Conservation (phyloP, 2,113 vertebrate species). For the Panthera leo region DNA sequence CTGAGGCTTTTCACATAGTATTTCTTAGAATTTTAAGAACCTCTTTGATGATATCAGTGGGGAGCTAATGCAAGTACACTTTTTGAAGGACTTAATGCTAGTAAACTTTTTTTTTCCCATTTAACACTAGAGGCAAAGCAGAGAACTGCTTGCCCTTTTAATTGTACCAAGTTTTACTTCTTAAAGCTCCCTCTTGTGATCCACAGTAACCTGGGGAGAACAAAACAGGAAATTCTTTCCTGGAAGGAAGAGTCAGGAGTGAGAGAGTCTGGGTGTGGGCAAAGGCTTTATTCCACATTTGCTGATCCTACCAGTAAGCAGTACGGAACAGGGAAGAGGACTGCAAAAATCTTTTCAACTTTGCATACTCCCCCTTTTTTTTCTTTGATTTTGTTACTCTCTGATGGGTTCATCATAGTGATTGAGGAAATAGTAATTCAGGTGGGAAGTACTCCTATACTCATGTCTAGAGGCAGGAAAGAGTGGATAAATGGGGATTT, state of each 20-base stretch:
- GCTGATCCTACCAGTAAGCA: neutral
- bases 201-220: neutral
- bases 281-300: neutral
- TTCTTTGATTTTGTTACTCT: neutral
- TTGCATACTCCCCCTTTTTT: neutral
- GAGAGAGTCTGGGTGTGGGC: neutral
- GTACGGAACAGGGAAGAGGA: neutral
- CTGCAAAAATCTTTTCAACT: neutral
- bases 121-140: neutral
- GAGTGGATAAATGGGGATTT: neutral
- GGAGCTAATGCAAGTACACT: neutral
- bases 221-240: neutral
- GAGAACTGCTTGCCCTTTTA: constrained; percentile 2
- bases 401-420: neutral
- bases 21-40: constrained; percentile 29
- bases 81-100: constrained; percentile 17
- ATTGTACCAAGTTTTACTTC: neutral
- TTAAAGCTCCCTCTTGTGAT: neutral
- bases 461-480: neutral
- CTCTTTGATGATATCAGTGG: constrained; percentile 14
- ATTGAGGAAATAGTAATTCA: neutral
- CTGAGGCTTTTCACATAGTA: neutral
- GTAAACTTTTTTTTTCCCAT: neutral
- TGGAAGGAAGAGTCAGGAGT: neutral
- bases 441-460: neutral